phyloP scores from a whole-genome alignment of 2,888 invertebrate species.

The Lochmaea crataegi region DNA sequence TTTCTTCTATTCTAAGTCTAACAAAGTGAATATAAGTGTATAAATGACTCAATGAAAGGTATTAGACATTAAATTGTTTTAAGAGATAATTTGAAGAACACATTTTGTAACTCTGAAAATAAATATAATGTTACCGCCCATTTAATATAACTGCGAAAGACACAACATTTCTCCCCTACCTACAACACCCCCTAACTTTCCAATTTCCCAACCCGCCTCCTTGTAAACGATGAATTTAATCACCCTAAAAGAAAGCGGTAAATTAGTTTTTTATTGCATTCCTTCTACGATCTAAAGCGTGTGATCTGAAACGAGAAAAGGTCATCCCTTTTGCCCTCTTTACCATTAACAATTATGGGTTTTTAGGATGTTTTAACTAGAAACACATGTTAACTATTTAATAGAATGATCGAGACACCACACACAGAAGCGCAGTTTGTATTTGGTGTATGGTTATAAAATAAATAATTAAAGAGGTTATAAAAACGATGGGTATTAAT shows the following conservation, averaged over 20 bases:
- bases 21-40: no score
- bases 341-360: slow-evolving; percentile 50
- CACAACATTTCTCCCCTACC: background rate
- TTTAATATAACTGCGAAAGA: background rate
- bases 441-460: slow-evolving; percentile 1
- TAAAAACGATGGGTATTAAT: slow-evolving; percentile 6
- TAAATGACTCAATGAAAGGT: no score
- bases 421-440: slow-evolving; percentile 13
- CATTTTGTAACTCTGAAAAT: background rate
- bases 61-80: no score
- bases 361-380: slow-evolving; percentile 52
- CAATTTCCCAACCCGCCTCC: slow-evolving; percentile 15
- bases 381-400: slow-evolving; percentile 52
- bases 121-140: background rate
- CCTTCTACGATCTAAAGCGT: slow-evolving; percentile 28
- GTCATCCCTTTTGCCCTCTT: slow-evolving; percentile 45
- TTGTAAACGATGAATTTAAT: slow-evolving; percentile 27
- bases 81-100: no score
- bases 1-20: background rate
- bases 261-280: slow-evolving; percentile 36
- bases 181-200: slow-evolving; percentile 4
- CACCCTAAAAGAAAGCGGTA: slow-evolving; percentile 28
- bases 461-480: slow-evolving; percentile 10
- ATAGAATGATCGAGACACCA: slow-evolving; percentile 12
- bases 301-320: slow-evolving; percentile 37